Conservation (phyloP, 2,113 vertebrate genomes). For the Sinocyclocheilus grahami region DNA sequence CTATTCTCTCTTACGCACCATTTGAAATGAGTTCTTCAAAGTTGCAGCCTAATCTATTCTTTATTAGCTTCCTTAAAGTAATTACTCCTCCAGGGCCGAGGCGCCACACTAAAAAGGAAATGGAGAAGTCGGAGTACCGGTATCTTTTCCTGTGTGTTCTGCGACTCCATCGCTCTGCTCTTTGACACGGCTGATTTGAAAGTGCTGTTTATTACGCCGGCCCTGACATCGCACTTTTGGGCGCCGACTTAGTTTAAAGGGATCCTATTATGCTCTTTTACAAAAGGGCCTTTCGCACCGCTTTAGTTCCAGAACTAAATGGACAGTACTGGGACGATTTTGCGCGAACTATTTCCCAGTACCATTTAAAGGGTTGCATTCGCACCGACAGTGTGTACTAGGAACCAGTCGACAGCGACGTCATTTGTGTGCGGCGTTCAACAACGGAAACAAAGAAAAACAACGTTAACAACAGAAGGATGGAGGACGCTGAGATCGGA, state of each 20-base stretch:
- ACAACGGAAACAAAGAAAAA: too few relatives aligned
- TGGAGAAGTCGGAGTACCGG: slow-evolving; percentile 22
- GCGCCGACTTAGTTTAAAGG: neutral
- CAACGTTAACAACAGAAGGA: too few relatives aligned
- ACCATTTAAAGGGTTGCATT: too few relatives aligned
- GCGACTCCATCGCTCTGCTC: neutral
- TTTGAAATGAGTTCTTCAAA: slow-evolving; percentile 61
- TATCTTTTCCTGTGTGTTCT: neutral
- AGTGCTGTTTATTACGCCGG: neutral
- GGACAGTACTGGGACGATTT: too few relatives aligned
- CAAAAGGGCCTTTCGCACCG: too few relatives aligned
- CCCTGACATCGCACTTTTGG: neutral
- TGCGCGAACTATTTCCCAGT: too few relatives aligned
- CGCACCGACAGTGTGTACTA: too few relatives aligned
- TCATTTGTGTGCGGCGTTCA: too few relatives aligned
- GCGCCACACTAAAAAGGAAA: slow-evolving; percentile 48
- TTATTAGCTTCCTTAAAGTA: slow-evolving; percentile 66
- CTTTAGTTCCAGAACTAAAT: too few relatives aligned
- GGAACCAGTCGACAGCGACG: too few relatives aligned
- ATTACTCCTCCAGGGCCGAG: slow-evolving; percentile 60
- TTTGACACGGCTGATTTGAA: slow-evolving; percentile 12
- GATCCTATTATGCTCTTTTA: too few relatives aligned
- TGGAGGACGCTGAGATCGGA: too few relatives aligned
- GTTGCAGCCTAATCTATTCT: slow-evolving; percentile 64
- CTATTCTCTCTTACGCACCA: slow-evolving; percentile 45